Conservation (phyloP, 2,888 invertebrate species). For the Habrosyne pyritoides region DNA sequence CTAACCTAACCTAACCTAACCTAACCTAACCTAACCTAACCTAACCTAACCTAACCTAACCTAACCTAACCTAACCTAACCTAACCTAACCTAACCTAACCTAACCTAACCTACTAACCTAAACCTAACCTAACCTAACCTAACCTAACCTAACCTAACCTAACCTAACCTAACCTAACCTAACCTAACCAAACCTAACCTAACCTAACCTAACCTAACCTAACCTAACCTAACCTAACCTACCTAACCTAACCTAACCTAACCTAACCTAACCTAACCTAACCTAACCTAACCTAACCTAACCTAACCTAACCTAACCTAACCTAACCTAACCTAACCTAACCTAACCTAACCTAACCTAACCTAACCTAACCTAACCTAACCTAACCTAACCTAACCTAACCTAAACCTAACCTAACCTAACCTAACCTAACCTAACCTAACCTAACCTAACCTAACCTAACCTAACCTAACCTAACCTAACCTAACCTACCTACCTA, state of each 20-base stretch:
- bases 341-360: slow-evolving; percentile 23
- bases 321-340: slow-evolving; percentile 24
- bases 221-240: slow-evolving; percentile 20
- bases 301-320: slow-evolving; percentile 21
- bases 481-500: too few species aligned
- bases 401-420: slow-evolving; percentile 28
- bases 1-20: slow-evolving; percentile 24
- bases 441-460: slow-evolving; percentile 30
- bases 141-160: slow-evolving; percentile 17
- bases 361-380: slow-evolving; percentile 25
- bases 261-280: slow-evolving; percentile 15
- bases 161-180: slow-evolving; percentile 19
- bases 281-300: slow-evolving; percentile 20
- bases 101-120: slow-evolving; percentile 17
- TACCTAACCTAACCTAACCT: slow-evolving; percentile 15
- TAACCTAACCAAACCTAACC: slow-evolving; percentile 21
- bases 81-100: slow-evolving; percentile 19
- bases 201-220: slow-evolving; percentile 17
- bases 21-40: slow-evolving; percentile 21
- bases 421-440: slow-evolving; percentile 27
- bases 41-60: slow-evolving; percentile 19
- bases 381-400: slow-evolving; percentile 36
- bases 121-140: slow-evolving; percentile 16
- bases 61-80: slow-evolving; percentile 18
- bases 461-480: slow-evolving; percentile 27